Percentiles rank a stretch among this genome's conserved stretches.
Conservation (phyloP, 2,888 invertebrate species). For the Megamerina dolium region DNA sequence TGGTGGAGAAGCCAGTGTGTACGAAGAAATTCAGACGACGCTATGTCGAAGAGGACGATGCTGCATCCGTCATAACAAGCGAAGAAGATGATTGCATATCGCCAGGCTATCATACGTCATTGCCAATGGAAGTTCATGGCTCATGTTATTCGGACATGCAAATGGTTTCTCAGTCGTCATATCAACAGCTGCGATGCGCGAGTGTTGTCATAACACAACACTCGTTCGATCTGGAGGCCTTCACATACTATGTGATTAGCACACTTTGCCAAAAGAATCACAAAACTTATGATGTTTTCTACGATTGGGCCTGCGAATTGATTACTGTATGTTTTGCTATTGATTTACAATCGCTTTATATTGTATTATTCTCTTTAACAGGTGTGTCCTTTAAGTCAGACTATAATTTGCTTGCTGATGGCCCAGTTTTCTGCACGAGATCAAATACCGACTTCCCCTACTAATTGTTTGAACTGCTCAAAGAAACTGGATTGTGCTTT, state of each 20-base stretch:
- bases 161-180: conserved; percentile 49
- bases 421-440: conserved; percentile 49
- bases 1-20: conserved; percentile 45
- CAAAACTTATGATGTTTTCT: conserved; percentile 48
- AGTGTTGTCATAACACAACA: conserved; percentile 48
- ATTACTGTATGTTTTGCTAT: conserved; percentile 38
- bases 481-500: conserved; percentile 42
- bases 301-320: conserved; percentile 49
- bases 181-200: conserved; percentile 43
- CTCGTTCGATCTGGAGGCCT: conserved; percentile 49
- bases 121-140: conserved; percentile 49
- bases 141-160: conserved; percentile 50
- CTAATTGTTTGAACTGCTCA: conserved; percentile 43
- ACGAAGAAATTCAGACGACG: conserved; percentile 46
- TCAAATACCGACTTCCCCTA: conserved; percentile 31
- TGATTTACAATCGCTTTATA: background rate
- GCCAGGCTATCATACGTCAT: conserved; percentile 48
- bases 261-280: conserved; percentile 48
- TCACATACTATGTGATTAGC: conserved; percentile 48
- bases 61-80: conserved; percentile 49
- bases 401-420: conserved; percentile 44
- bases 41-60: conserved; percentile 50
- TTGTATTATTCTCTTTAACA: conserved; percentile 9
- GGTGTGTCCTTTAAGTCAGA: conserved; percentile 45
- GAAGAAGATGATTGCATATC: conserved; percentile 50